These are phyloP conservation scores for Desoria tigrina DNA, from an alignment of 2,888 invertebrate species.

Conservation along the genomic window DNA sequence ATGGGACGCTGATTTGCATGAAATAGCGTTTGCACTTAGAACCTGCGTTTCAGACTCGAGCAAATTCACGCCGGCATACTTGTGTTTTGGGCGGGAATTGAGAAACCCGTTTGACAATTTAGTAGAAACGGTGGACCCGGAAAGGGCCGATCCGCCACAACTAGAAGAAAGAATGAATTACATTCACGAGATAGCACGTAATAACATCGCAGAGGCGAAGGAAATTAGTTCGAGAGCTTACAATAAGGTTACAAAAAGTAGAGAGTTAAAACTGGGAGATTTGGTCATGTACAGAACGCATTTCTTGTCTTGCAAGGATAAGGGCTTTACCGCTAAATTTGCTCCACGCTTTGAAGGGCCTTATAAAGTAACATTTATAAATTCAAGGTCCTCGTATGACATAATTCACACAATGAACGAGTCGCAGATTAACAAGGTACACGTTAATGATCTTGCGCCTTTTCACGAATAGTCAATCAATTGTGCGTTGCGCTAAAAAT, in stretches of 20 bases:
- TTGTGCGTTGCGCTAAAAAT: too few relatives aligned
- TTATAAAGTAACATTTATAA: neutral
- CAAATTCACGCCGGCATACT: constrained; percentile 31
- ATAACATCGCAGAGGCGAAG: neutral
- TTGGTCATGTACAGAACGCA: neutral
- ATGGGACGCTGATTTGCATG: constrained; percentile 31
- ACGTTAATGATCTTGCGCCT: neutral
- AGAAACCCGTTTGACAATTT: constrained; percentile 33
- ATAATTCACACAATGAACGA: too few relatives aligned
- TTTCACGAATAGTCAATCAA: too few relatives aligned
- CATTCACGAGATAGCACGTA: neutral
- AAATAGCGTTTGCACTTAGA: constrained; percentile 35
- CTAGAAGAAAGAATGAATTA: neutral
- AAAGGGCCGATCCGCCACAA: too few relatives aligned
- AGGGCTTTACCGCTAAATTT: neutral
- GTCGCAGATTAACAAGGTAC: neutral
- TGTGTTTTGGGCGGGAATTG: constrained; percentile 36
- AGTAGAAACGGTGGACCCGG: too few relatives aligned
- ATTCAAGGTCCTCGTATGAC: neutral
- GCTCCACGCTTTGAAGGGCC: neutral
- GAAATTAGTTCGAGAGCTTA: too few relatives aligned
- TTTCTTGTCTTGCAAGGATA: neutral
- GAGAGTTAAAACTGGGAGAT: neutral
- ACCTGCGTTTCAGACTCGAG: constrained; percentile 24
- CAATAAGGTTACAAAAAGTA: too few relatives aligned